Evolutionary conservation across 2,888 invertebrate species (phyloP), one percentile per base, ranked within the genome.

Genomic region (Lapara coniferarum): DNA sequence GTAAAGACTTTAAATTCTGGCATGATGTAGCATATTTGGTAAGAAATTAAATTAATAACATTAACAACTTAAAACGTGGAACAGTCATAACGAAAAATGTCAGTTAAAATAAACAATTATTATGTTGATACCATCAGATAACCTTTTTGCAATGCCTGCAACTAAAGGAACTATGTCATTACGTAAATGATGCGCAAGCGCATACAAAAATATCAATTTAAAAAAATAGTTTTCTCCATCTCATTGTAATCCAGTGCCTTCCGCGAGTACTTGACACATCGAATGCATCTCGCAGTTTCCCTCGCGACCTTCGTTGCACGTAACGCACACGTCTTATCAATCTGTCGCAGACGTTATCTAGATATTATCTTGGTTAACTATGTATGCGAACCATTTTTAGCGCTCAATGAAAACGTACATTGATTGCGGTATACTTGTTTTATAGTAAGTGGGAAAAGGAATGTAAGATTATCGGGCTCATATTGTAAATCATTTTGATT

Each of bases 281-380:
- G 8, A 16, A 8, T 16, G 53, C 16, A 7, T 16, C 1, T 6
- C 16, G 53, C 53, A 53, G 53, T n/a, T 53, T 53, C 53, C 53
- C 14, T n/a, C 7, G n/a, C 53, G 53, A 53, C 53, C 53, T 53
- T 53, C 53, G 53, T 53, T 53, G 7, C n/a, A 53, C n/a, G n/a
- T 53, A 53, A 53, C 8, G 14, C 53, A 16, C 53, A 53, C 53
- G 53, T 16, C 53, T 53, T 53, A 53, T 53, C 53, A 7, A 53
- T 53, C 53, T 16, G 6, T 8, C 52, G 53, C 16, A n/a, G 16
- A 44, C 59, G 16, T 59, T 59, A 59, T 59, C 59, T 59, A 59
- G 46, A 16, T 16, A n/a, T 59, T 59, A 59, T 59, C 44, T 44
- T 10, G 7, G 46, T 37, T 58, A 30, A 37, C 37, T 14, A 37